Evolutionary conservation across 2,797 vertebrate genomes (phyloP).

Genomic region (Sebastes oblongus): DNA sequence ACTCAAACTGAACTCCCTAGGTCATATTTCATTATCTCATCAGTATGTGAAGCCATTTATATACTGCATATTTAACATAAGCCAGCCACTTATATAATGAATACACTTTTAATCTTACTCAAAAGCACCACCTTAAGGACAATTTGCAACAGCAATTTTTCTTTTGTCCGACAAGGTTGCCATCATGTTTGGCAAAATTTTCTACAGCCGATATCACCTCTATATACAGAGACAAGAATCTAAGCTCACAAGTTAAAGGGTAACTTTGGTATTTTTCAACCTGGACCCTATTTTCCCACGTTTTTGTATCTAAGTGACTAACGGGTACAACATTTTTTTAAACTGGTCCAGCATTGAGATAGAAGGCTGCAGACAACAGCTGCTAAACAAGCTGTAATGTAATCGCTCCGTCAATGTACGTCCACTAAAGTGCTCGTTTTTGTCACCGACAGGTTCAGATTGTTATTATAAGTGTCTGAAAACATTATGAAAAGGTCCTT

Average conservation of each 20-base stretch:
- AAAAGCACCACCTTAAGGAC: neutral
- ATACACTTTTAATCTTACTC: no score
- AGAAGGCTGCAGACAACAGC: neutral
- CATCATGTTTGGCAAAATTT: neutral
- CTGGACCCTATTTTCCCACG: rapidly evolving
- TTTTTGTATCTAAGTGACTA: neutral
- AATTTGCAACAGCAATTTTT: neutral
- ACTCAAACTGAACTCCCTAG: neutral
- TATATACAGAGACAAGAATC: neutral
- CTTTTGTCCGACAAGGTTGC: neutral
- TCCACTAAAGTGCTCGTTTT: neutral
- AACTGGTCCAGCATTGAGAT: neutral
- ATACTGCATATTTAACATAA: neutral
- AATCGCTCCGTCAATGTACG: neutral
- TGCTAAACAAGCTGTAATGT: neutral
- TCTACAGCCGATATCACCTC: neutral
- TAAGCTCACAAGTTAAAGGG: neutral
- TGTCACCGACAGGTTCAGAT: neutral
- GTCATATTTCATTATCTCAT: neutral
- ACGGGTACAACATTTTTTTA: neutral
- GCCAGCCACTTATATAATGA: neutral
- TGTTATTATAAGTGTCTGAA: neutral
- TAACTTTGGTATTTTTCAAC: neutral
- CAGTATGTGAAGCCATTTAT: neutral
- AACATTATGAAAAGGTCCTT: neutral